Percentiles rank a stretch among this genome's conserved stretches.
Evolutionary conservation across 1,140 invertebrate species (phyloP).

Genomic region (Scaptomyza hsui): DNA sequence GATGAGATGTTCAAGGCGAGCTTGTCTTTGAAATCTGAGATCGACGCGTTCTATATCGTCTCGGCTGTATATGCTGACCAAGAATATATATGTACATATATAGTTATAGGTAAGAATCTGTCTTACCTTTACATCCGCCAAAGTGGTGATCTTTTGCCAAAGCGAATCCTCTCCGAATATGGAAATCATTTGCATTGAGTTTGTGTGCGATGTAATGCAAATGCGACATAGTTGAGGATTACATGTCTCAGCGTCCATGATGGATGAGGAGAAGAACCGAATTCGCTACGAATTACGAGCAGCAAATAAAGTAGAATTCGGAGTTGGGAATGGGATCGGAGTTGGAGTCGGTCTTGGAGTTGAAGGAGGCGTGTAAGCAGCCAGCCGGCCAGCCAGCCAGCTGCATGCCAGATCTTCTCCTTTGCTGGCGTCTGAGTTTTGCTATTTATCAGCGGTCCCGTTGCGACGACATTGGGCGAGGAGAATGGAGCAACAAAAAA

Average conservation of each 20-base stretch:
- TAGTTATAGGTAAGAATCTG: too few relatives aligned
- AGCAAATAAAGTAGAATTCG: slow-evolving; percentile 6
- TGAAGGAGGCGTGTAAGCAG: slow-evolving; percentile 47
- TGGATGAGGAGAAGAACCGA: slow-evolving; percentile 12
- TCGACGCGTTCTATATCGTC: too few relatives aligned
- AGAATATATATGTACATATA: too few relatives aligned
- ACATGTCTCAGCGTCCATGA: slow-evolving; percentile 60
- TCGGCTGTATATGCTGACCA: too few relatives aligned
- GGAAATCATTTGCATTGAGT: slow-evolving; percentile 75
- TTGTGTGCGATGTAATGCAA: slow-evolving; percentile 75
- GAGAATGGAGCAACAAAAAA: not conserved
- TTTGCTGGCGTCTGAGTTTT: slow-evolving; percentile 13
- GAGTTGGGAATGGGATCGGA: slow-evolving; percentile 7
- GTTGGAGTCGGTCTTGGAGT: slow-evolving; percentile 10
- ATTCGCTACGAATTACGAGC: slow-evolving; percentile 3
- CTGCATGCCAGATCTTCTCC: slow-evolving; percentile 53
- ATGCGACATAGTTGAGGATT: slow-evolving; percentile 77
- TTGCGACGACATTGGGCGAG: slow-evolving; percentile 26
- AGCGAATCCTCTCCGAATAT: slow-evolving; percentile 82
- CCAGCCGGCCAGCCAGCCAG: slow-evolving; percentile 59
- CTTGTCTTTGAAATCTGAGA: too few relatives aligned
- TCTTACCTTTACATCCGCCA: slow-evolving; percentile 81
- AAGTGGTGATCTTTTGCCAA: slow-evolving; percentile 80
- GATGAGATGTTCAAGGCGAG: too few relatives aligned
- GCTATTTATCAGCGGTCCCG: slow-evolving; percentile 21